Evolutionary conservation across 2,797 vertebrate species (phyloP).

Genomic region (Knipowitschia caucasica): DNA sequence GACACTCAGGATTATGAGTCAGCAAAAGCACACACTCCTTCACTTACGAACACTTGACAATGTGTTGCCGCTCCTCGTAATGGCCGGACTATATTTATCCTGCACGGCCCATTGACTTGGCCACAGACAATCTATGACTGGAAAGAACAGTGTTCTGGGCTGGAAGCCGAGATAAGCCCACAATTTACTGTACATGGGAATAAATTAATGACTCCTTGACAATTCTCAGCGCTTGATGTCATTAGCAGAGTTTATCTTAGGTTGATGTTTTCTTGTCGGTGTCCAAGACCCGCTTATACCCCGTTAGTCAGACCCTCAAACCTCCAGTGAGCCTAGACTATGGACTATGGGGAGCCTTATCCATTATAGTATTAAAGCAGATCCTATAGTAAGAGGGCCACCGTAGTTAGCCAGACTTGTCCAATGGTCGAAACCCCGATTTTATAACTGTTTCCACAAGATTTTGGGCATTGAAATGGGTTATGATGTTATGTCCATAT

Average conservation of each 20-base stretch:
- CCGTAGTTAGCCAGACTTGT: too few relatives aligned
- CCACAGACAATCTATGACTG: constrained; percentile 34
- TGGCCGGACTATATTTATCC: constrained; percentile 43
- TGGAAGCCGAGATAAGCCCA: neutral
- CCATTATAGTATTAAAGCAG: too few relatives aligned
- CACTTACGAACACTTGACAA: constrained; percentile 17
- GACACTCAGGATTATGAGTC: constrained; percentile 41
- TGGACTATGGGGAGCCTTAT: too few relatives aligned
- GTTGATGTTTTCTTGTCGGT: neutral
- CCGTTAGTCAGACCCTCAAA: too few relatives aligned
- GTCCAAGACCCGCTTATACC: too few relatives aligned
- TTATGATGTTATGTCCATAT: too few relatives aligned
- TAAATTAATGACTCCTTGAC: neutral
- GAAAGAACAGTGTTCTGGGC: constrained; percentile 11
- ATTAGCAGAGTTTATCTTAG: neutral
- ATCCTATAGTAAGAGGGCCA: too few relatives aligned
- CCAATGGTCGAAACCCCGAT: too few relatives aligned
- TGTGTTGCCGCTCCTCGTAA: constrained; percentile 17
- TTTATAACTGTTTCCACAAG: too few relatives aligned
- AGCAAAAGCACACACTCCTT: constrained; percentile 41
- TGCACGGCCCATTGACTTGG: constrained; percentile 36
- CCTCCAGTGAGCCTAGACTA: too few relatives aligned
- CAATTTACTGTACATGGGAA: constrained; percentile 2
- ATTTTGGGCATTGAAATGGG: too few relatives aligned
- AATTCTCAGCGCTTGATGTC: neutral